Evolutionary conservation across 2,888 invertebrate species (phyloP), one percentile per base, ranked within the genome.

Genomic region (Agrochola lychnidis): DNA sequence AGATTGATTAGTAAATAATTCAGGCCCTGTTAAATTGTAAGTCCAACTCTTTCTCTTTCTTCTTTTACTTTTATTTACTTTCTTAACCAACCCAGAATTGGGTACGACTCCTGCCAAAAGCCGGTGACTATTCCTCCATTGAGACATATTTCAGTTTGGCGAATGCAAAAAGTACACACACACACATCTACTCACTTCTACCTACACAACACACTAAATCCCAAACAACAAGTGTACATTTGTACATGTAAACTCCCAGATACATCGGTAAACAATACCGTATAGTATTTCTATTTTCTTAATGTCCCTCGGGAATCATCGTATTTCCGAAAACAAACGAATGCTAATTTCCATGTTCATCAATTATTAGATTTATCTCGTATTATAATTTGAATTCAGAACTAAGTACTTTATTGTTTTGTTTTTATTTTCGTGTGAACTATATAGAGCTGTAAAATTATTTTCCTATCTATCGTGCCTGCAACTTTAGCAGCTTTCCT

Each of bases 221-320:
- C 14, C 5, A 61, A 40, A 56, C 9, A 51, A 22, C 3, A 16
- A 80, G n/a, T 30, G 6, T 22, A 6, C n/a, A 63, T 9, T n/a
- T 30, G 6, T 22, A 6, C n/a, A 63, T 9, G 1, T 48, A 19
- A 19, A 42, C 40, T 42, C n/a, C 4, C 14, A 73, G 30, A 73
- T n/a, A 51, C 12, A 53, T 45, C n/a, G n/a, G 36, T 53, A 25
- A 70, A 83, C 45, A 45, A 40, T 71, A 36, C 48, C 7, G 7
- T 12, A 45, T 16, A 83, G 51, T 30, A 30, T 30, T 30, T 30
- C 30, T 30, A 30, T 30, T 30, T 30, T 30, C 30, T 30, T 30
- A 30, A 2, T 30, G 2, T 30, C 30, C 30, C 2, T 30, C 30
- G 30, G 30, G 30, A 30, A 30, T 30, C 30, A 30, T 30, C 30